These are phyloP conservation scores for Nestor notabilis DNA, from an alignment of 2,113 vertebrate species.

Conservation along the genomic window DNA sequence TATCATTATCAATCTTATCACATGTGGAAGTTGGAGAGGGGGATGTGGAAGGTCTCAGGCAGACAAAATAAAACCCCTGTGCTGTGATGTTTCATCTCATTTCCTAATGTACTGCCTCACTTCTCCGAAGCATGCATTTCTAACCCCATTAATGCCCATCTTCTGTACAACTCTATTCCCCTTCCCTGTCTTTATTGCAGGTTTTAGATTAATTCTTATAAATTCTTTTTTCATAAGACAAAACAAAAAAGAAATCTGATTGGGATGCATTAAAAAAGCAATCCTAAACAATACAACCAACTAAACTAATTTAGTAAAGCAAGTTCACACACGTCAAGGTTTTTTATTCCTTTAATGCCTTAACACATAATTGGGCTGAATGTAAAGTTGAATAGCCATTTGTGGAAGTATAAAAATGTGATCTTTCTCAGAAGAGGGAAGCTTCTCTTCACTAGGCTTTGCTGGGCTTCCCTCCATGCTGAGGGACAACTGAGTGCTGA, in stretches of 20 bases:
- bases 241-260: neutral
- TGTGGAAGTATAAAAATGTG: neutral
- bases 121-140: neutral
- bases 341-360: neutral
- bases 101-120: neutral
- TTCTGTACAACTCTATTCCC: neutral
- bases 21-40: neutral
- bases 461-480: neutral
- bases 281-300: neutral
- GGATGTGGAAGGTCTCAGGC: neutral
- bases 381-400: neutral
- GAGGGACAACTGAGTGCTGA: neutral
- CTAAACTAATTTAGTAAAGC: neutral
- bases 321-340: neutral
- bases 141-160: neutral
- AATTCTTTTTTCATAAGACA: neutral
- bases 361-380: neutral
- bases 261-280: neutral
- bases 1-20: neutral
- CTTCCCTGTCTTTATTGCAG: neutral
- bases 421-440: neutral
- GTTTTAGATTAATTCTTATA: neutral
- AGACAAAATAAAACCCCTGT: neutral
- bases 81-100: neutral
- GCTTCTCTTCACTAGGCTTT: fast-evolving